These are phyloP conservation scores for Scaptomyza reducta DNA, from an alignment of 2,888 invertebrate genomes.

Conservation along the genomic window DNA sequence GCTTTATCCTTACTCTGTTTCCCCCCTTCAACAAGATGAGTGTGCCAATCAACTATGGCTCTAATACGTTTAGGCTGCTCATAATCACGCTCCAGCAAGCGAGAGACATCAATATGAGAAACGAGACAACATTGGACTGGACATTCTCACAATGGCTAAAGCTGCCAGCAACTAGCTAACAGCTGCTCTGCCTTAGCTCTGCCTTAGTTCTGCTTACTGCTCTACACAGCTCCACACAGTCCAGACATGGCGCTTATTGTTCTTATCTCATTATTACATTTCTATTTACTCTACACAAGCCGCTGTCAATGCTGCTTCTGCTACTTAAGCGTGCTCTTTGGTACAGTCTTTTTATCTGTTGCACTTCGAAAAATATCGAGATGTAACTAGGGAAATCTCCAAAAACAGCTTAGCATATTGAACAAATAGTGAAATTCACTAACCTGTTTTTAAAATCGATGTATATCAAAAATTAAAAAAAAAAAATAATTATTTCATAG, in stretches of 20 bases:
- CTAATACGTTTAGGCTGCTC: constrained; percentile 74
- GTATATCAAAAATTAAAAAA: no score
- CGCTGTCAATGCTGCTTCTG: not conserved
- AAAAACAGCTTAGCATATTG: not conserved
- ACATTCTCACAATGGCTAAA: constrained; percentile 8
- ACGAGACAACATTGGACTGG: constrained; percentile 7
- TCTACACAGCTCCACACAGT: no score
- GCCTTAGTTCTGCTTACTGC: no score
- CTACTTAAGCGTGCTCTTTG: not conserved
- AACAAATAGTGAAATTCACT: not conserved
- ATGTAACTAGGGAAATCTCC: not conserved
- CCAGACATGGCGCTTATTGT: constrained; percentile 61
- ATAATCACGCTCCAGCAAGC: constrained; percentile 71
- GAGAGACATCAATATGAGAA: constrained; percentile 53
- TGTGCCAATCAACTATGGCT: constrained; percentile 56
- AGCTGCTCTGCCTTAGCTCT: constrained; percentile 9
- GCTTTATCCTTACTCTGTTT: constrained; percentile 22
- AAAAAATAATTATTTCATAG: no score
- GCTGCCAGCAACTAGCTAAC: constrained; percentile 17
- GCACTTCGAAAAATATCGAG: not conserved
- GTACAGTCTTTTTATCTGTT: constrained; percentile 12
- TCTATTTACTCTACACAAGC: constrained; percentile 65
- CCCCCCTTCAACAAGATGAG: not conserved
- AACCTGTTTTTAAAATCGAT: no score
- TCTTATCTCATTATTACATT: constrained; percentile 77